These are phyloP conservation scores for Epinotia brunnichana DNA, from an alignment of 2,888 invertebrate genomes.

Conservation along the genomic window DNA sequence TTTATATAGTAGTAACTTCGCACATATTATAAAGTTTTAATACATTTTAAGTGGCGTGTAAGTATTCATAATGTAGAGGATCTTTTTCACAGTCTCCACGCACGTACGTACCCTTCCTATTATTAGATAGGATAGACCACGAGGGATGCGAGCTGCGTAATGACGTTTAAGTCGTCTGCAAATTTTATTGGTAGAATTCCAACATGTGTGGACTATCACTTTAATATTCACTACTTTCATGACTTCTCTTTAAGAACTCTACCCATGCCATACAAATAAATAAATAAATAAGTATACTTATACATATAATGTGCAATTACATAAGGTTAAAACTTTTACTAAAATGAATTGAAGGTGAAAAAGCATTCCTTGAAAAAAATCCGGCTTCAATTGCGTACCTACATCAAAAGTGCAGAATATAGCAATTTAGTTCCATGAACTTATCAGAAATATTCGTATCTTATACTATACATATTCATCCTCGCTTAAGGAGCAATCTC, in stretches of 20 bases:
- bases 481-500: constrained; percentile 20
- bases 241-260: too few species aligned
- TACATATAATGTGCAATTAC: neutral
- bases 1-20: neutral
- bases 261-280: too few species aligned
- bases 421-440: neutral
- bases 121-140: neutral
- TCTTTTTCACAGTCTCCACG: neutral
- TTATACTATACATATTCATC: neutral
- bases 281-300: too few species aligned
- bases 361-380: too few species aligned
- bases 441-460: neutral
- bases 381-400: neutral
- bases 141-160: constrained; percentile 8
- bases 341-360: neutral
- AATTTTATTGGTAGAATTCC: constrained; percentile 14
- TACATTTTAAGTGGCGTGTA: neutral
- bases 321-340: neutral
- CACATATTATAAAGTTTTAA: neutral
- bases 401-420: neutral
- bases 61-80: neutral
- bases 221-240: neutral
- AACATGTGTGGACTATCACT: constrained; percentile 3
- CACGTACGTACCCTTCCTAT: neutral
- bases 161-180: constrained; percentile 16